A percentile compares a stretch with the other conserved stretches of the same genome.
phyloP scores from a whole-genome alignment of 2,888 invertebrate genomes.

The Polydrusus tereticollis region DNA sequence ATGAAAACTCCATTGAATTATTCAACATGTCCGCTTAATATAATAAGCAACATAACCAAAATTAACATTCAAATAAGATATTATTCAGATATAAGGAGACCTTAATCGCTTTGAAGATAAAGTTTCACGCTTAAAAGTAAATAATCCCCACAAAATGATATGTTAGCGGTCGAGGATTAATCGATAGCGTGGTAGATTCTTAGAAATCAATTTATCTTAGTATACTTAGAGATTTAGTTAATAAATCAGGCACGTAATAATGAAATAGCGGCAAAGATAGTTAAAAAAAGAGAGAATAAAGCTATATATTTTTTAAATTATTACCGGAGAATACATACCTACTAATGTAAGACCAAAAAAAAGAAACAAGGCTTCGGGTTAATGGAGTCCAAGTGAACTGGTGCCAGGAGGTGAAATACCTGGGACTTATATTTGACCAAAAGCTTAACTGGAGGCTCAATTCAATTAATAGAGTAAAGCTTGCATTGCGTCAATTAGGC shows the following conservation, averaged over 20 bases:
- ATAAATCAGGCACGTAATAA: slow-evolving; percentile 33
- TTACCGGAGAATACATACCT: too few relatives aligned
- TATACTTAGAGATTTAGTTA: slow-evolving; percentile 32
- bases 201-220: slow-evolving; percentile 38
- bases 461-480: too few relatives aligned
- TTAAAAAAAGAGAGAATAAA: slow-evolving; percentile 19
- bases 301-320: slow-evolving; percentile 3
- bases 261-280: slow-evolving; percentile 12
- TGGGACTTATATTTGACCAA: too few relatives aligned
- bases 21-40: too few relatives aligned
- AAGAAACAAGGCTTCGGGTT: too few relatives aligned
- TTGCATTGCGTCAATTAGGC: too few relatives aligned
- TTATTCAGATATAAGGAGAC: not conserved
- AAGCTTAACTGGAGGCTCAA: too few relatives aligned
- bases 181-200: slow-evolving; percentile 10
- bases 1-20: too few relatives aligned
- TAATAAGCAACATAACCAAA: not conserved
- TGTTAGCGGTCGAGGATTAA: slow-evolving; percentile 18
- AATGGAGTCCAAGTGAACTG: too few relatives aligned
- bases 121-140: slow-evolving; percentile 26
- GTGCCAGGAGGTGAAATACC: too few relatives aligned
- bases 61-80: not conserved
- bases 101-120: slow-evolving; percentile 24
- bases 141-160: slow-evolving; percentile 26
- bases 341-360: too few relatives aligned